Percentiles rank a stretch among this genome's conserved stretches.
These are phyloP conservation scores for Chalcis sispes DNA, from an alignment of 2,888 invertebrate species.

Conservation along the genomic window DNA sequence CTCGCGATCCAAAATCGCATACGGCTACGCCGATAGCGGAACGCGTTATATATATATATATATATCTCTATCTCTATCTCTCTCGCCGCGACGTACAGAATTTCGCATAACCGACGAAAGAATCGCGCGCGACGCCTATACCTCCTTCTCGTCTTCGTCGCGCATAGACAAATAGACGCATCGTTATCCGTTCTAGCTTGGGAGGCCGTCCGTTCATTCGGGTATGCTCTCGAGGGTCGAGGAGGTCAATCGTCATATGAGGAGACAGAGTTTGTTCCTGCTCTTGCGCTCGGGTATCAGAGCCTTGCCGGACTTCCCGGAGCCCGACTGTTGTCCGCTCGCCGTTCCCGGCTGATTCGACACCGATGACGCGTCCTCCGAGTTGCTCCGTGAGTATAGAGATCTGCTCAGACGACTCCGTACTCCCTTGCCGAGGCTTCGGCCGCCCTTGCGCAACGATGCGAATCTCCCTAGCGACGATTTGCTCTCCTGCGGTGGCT, in stretches of 20 bases:
- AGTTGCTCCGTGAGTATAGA: conserved; percentile 76
- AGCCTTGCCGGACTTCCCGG: conserved; percentile 52
- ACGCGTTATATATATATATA: too few relatives aligned
- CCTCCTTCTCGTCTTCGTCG: neutral
- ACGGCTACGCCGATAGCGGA: too few relatives aligned
- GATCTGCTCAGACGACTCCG: conserved; percentile 78
- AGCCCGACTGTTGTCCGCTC: neutral
- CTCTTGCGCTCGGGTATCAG: conserved; percentile 72
- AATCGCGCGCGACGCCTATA: too few relatives aligned
- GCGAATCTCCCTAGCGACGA: conserved; percentile 72
- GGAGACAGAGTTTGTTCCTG: conserved; percentile 71
- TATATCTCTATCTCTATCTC: too few relatives aligned
- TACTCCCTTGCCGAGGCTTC: conserved; percentile 78
- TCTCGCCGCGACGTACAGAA: too few relatives aligned
- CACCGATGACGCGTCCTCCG: conserved; percentile 65
- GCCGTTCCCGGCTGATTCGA: neutral
- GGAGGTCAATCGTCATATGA: conserved; percentile 74
- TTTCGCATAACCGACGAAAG: too few relatives aligned
- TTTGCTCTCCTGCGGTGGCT: conserved; percentile 62
- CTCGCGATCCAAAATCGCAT: too few relatives aligned
- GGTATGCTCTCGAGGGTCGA: conserved; percentile 73
- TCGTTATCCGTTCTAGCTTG: too few relatives aligned
- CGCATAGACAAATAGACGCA: too few relatives aligned
- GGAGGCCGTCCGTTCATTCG: conserved; percentile 63
- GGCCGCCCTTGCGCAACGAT: conserved; percentile 77